Base-by-base conservation (phyloP, 64 coral and sea anemone species). In the Montipora foliosa region DNA sequence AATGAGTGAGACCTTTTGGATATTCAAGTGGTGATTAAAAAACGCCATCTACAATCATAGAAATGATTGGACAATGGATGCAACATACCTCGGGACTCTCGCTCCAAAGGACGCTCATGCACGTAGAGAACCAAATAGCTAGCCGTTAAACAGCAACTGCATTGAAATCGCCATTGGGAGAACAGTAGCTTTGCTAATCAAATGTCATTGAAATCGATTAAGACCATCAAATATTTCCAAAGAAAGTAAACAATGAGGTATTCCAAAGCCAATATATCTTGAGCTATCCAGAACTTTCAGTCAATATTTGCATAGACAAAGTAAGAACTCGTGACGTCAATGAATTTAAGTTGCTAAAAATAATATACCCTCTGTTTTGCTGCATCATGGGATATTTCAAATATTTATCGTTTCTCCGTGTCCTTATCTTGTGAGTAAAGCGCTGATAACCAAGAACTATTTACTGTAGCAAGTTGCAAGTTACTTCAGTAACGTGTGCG, bases 171-270 rank as follows among this genome's bases (percentile, higher is more conserved):
- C 44, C n/a, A 19, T 51, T 4, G 15, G 14, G 3, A 8, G 46
- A 78, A 47, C 76, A 19, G 46, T 48, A 78, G 76, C 16, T 78
- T 78, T 51, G 15, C 22, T 72, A 11, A 71, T 50, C 8, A 71
- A 70, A 72, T 8, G 82, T 19, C 66, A 86, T 72, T 24, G 44
- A 86, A 86, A 86, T 86, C 62, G 46, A 86, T 86, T 71, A 50
- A 70, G 67, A 22, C 58, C 25, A 45, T 84, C 64, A 72, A 86
- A 82, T 82, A 78, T 19, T 49, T 19, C 46, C 5, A 67, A 49
- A 71, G 37, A 86, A 84, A 69, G 11, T 86, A 86, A 70, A 86
- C 82, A 86, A 86, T 49, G 82, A 86, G 14, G 1, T 46, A 72
- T n/a, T 11, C 45, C 15, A 14, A 13, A 72, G 16, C 49, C 66